These are phyloP conservation scores for Tachina fera DNA, from an alignment of 2,888 invertebrate genomes.

Conservation along the genomic window DNA sequence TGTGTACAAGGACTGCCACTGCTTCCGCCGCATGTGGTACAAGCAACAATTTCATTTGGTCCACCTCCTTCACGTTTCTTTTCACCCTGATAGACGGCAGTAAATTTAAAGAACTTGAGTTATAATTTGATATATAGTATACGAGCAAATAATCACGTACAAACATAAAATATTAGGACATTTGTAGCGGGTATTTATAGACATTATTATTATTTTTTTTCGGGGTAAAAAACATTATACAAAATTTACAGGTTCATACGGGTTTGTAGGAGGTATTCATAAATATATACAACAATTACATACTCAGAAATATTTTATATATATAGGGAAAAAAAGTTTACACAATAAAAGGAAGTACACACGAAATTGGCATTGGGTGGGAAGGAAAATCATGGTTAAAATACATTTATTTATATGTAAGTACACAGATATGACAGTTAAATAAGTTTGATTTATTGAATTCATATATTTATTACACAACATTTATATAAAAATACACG, in stretches of 20 bases:
- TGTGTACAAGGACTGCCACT: constrained; percentile 89
- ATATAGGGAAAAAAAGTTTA: background rate
- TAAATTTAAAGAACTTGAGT: constrained; percentile 78
- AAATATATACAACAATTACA: background rate
- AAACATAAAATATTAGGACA: constrained; percentile 37
- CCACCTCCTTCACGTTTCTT: constrained; percentile 92
- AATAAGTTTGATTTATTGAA: constrained; percentile 23
- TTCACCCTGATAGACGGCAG: constrained; percentile 87
- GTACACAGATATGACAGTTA: constrained; percentile 23
- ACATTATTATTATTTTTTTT: background rate
- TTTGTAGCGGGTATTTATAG: constrained; percentile 17
- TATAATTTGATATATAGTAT: constrained; percentile 67
- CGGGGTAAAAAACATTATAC: background rate
- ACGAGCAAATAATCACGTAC: constrained; percentile 54
- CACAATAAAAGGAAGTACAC: constrained; percentile 33
- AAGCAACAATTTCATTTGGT: constrained; percentile 92
- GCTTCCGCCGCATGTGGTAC: constrained; percentile 88
- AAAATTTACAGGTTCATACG: constrained; percentile 31
- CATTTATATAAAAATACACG: constrained; percentile 33
- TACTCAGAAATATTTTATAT: constrained; percentile 24
- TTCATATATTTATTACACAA: background rate
- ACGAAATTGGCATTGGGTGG: constrained; percentile 44
- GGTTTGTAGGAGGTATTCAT: background rate
- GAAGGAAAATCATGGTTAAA: constrained; percentile 27
- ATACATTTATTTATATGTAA: constrained; percentile 17